Base-by-base conservation (phyloP, 2,797 vertebrate genomes). In the Sebastes flavidus region DNA sequence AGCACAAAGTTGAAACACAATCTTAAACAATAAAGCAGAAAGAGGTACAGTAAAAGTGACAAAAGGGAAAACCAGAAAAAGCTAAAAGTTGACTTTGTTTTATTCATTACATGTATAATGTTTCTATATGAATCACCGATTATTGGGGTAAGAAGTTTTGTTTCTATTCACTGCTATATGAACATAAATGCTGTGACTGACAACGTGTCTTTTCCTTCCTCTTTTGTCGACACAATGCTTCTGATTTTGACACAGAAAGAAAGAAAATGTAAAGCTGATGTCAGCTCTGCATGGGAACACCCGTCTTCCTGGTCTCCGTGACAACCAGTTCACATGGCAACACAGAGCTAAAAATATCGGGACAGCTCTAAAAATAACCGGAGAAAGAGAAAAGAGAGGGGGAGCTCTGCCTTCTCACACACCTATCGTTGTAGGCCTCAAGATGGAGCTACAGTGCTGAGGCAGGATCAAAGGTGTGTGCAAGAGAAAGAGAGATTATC, bases 321-420 rank as follows among this genome's bases (percentile, higher is more conserved):
- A 96, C 92, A 91, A 94, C 92, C 92, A 92, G 92, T 95, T 94
- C 93, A 96, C 96, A 96, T 96, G 95, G 96, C 95, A 96, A 96
- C 96, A 96, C 91, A 20, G 89, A 80, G 94, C 95, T 96, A 96
- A 96, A 96, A 96, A 96, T 96, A 96, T 87, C 94, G 69, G 58
- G 79, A 82, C 74, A 27, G 74, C 79, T 90, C 95, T 95, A 95
- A 94, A 95, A 95, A 96, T 96, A 96, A 92, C 90, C 1, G 80
- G 38, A 85, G 88, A 78, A 61, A 72, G 80, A 73, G 63, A 85
- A 81, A 86, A 79, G 71, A 74, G 74, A 83, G 67, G 72, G 80
- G 85, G 82, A 77, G 73, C 78, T 65, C 80, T 77, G 69, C 68
- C 78, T 83, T 36, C 65, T 34, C 65, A 54, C 67, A 87, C 78